phyloP scores from a whole-genome alignment of 2,888 invertebrate species.

The Lycaena phlaeas region DNA sequence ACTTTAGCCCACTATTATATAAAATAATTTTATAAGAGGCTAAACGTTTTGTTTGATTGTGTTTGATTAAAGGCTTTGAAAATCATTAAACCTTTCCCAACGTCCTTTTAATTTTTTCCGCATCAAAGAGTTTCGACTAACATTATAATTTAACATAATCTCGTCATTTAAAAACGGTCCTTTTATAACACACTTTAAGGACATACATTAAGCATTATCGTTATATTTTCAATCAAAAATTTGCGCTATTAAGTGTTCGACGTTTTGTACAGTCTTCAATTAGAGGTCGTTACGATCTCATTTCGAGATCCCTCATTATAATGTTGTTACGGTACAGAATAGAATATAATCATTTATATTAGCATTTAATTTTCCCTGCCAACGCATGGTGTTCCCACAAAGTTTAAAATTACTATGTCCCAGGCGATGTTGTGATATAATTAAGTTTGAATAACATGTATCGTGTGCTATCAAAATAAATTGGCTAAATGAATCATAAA shows the following conservation, averaged over 20 bases:
- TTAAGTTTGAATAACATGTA: conserved; percentile 17
- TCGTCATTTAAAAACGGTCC: too few relatives aligned
- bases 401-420: conserved; percentile 21
- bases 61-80: too few relatives aligned
- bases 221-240: conserved; percentile 7
- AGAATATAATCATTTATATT: conserved; percentile 63
- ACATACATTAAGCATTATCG: conserved; percentile 2
- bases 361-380: conserved; percentile 69
- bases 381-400: conserved; percentile 40
- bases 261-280: conserved; percentile 1
- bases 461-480: conserved; percentile 1
- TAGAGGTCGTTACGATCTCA: conserved; percentile 11
- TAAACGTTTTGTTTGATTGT: too few relatives aligned
- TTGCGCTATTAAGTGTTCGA: conserved; percentile 8
- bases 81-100: too few relatives aligned
- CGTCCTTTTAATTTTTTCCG: too few relatives aligned
- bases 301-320: conserved; percentile 27
- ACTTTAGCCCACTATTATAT: too few relatives aligned
- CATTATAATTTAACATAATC: too few relatives aligned
- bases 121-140: too few relatives aligned
- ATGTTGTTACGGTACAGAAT: conserved; percentile 60
- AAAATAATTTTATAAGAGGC: too few relatives aligned
- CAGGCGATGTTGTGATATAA: conserved; percentile 21
- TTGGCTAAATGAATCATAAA: neutral
- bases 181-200: conserved; percentile 3